Base-by-base conservation (phyloP, 2,797 vertebrate genomes). In the Arrhamphus sclerolepis region DNA sequence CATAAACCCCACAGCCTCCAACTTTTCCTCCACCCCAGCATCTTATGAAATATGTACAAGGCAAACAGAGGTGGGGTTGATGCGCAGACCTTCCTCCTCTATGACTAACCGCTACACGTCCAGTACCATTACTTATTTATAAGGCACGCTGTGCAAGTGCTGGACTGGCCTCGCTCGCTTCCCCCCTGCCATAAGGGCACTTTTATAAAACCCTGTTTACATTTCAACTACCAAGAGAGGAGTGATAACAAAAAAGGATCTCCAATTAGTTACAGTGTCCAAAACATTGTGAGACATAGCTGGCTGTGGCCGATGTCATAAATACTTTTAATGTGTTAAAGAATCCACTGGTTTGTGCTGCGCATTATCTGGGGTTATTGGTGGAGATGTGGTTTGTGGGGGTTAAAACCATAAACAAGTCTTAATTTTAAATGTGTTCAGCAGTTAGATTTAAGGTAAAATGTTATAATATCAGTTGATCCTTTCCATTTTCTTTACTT, bases 31-130 rank as follows among this genome's bases (percentile, higher is more conserved):
- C 71, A 75, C 66, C 83, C 86, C 72, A 80, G 72, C 86, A 87
- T 89, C 89, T 90, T 91, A 93, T 93, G 89, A 94, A 93, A 94
- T 92, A 93, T 94, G 92, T 90, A 94, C 89, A 92, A 92, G 66
- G 87, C 91, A 92, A 93, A 94, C 92, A 94, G 92, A 93, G 91
- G 91, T 91, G 91, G 91, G 88, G 90, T 89, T 90, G 92, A 93
- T 92, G 90, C 71, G 74, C 69, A 80, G 91, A 89, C 90, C 85
- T 88, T 91, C 90, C 89, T 90, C 86, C 80, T 89, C 90, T 80
- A 78, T 84, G 89, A 89, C 90, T 93, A 93, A 94, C 93, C 91
- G 51, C 92, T 92, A 92, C 92, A 93, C 82, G 89, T 93, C 91
- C 89, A 93, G 89, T 84, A 80, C 84, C 92, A 92, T 94, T 91